phyloP scores from a whole-genome alignment of 1,140 invertebrate genomes.

The Leptinotarsa texana region DNA sequence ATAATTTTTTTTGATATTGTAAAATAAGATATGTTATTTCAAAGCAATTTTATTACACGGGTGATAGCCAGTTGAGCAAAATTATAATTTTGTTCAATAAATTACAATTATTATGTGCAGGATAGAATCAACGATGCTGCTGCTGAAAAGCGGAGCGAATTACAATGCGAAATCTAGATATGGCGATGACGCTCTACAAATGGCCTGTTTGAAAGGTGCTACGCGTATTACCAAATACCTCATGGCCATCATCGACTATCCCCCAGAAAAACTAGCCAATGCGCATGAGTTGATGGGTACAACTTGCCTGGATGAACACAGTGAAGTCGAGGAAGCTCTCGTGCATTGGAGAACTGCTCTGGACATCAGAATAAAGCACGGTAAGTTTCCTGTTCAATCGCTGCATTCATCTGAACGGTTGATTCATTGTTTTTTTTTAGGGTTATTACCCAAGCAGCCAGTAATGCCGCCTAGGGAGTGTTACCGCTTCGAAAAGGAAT shows the following conservation, averaged over 20 bases:
- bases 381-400: constrained; percentile 25
- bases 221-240: constrained; percentile 79
- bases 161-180: constrained; percentile 76
- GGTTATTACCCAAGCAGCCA: constrained; percentile 61
- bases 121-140: constrained; percentile 81
- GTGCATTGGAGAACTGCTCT: constrained; percentile 71
- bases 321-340: constrained; percentile 68
- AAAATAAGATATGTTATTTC: too few relatives aligned
- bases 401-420: too few relatives aligned
- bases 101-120: constrained; percentile 50
- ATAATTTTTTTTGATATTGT: too few relatives aligned
- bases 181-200: constrained; percentile 89
- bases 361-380: constrained; percentile 58
- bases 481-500: constrained; percentile 72
- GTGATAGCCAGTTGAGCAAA: too few relatives aligned
- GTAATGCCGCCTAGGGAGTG: constrained; percentile 62
- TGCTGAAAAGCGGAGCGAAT: constrained; percentile 80
- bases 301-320: constrained; percentile 82
- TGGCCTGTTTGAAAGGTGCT: constrained; percentile 88
- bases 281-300: constrained; percentile 83
- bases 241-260: constrained; percentile 66
- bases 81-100: too few relatives aligned
- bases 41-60: too few relatives aligned
- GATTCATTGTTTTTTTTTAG: constrained; percentile 18
- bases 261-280: constrained; percentile 72